phyloP scores from a whole-genome alignment of 2,797 vertebrate genomes.

The Lepilemur septentrionalis region DNA sequence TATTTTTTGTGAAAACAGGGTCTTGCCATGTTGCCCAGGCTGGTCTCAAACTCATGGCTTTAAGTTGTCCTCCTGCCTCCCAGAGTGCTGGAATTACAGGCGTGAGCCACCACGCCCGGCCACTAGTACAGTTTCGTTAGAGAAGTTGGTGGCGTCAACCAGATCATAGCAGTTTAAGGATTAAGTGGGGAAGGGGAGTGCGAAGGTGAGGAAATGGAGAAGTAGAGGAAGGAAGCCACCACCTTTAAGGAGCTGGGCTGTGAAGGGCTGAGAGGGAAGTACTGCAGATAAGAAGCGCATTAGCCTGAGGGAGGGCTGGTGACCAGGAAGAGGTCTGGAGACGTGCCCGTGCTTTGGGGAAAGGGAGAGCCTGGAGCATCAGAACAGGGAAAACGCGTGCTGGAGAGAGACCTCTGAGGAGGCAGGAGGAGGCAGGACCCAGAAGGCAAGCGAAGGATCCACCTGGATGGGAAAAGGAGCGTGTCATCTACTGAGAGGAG shows the following conservation, averaged over 20 bases:
- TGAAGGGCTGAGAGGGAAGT: not conserved
- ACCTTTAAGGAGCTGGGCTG: not conserved
- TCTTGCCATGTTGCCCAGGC: too few species aligned
- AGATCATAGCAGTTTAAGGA: not conserved
- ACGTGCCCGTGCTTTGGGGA: too few species aligned
- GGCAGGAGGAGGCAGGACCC: not conserved
- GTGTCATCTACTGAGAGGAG: not conserved
- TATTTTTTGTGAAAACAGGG: too few species aligned
- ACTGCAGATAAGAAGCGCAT: not conserved
- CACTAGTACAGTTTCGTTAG: not conserved
- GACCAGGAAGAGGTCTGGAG: not conserved
- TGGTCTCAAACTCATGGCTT: too few species aligned
- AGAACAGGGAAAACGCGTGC: not conserved
- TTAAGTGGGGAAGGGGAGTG: not conserved
- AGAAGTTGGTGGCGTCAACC: not conserved
- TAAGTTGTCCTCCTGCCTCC: too few species aligned
- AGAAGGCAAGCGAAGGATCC: not conserved
- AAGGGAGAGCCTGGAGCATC: not conserved
- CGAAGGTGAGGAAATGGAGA: not conserved
- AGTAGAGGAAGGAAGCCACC: not conserved
- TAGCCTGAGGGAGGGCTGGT: not conserved
- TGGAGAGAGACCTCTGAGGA: not conserved
- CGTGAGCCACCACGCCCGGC: too few species aligned
- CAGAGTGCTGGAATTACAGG: too few species aligned
- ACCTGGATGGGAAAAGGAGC: not conserved